Evolutionary conservation across 2,888 invertebrate genomes (phyloP).

Genomic region (Nemotelus pantherinus): DNA sequence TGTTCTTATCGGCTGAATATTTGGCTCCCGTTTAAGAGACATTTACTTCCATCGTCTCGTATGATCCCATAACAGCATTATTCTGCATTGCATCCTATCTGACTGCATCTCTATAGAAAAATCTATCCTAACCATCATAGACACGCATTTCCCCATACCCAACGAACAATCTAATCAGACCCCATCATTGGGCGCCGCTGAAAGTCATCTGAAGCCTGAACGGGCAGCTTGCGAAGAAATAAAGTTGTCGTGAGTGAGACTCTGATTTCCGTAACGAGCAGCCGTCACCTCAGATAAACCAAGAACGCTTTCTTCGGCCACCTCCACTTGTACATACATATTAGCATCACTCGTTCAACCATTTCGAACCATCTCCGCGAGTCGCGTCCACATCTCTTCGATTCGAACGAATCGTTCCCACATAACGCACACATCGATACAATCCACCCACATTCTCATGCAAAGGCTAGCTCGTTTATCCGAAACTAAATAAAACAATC

Average conservation of each 20-base stretch:
- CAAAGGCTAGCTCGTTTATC: not conserved
- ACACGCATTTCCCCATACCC: no score
- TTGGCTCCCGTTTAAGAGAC: no score
- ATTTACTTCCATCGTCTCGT: no score
- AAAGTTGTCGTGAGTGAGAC: constrained; percentile 40
- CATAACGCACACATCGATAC: constrained; percentile 29
- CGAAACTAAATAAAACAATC: constrained; percentile 9
- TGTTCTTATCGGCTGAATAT: no score
- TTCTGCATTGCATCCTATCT: no score
- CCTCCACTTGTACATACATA: not conserved
- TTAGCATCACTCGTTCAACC: no score
- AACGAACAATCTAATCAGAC: no score
- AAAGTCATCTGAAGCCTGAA: not conserved
- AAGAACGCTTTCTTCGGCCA: constrained; percentile 28
- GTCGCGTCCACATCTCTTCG: no score
- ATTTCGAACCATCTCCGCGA: no score
- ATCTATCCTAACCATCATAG: no score
- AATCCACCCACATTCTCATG: constrained; percentile 20
- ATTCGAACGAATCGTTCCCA: not conserved
- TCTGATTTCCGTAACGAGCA: constrained; percentile 48
- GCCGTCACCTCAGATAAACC: constrained; percentile 42
- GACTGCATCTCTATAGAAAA: no score
- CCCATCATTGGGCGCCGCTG: not conserved
- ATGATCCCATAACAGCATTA: no score
- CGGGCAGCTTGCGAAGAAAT: constrained; percentile 12